These are phyloP conservation scores for Actenoides hombroni DNA, from an alignment of 2,113 vertebrate species.

Conservation along the genomic window DNA sequence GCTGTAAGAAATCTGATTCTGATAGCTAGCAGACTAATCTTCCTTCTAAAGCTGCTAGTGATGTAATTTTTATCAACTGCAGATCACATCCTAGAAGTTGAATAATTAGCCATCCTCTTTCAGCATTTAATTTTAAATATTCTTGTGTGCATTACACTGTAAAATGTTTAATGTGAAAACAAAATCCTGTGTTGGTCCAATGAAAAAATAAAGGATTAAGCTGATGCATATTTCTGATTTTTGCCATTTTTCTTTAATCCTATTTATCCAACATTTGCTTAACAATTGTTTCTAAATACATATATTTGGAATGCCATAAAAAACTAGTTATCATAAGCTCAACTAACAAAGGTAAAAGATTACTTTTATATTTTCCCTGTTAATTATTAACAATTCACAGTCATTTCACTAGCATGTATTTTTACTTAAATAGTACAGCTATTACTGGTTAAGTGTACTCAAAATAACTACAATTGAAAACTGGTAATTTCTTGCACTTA, in stretches of 20 bases:
- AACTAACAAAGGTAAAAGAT: conserved; percentile 60
- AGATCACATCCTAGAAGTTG: background rate
- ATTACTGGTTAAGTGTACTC: conserved; percentile 57
- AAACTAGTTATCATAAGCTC: conserved; percentile 49
- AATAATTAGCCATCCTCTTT: background rate
- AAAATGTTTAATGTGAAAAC: conserved; percentile 10
- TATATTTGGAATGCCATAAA: conserved; percentile 42
- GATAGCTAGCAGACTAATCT: background rate
- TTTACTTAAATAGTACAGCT: conserved; percentile 40
- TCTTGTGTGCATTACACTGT: background rate
- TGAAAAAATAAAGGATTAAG: conserved; percentile 5
- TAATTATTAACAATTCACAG: conserved; percentile 56
- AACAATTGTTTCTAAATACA: conserved; percentile 43
- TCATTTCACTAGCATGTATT: conserved; percentile 38
- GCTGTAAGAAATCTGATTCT: background rate
- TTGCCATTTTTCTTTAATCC: conserved; percentile 18
- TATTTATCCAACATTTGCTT: conserved; percentile 27
- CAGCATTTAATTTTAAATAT: background rate
- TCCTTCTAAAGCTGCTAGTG: background rate
- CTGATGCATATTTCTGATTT: conserved; percentile 15
- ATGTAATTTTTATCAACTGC: background rate
- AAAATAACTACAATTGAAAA: conserved; percentile 54
- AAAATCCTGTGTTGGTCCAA: background rate
- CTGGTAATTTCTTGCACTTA: conserved; percentile 43
- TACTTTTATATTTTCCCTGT: conserved; percentile 32